These are phyloP conservation scores for Gadopsis bispinosus DNA, from an alignment of 2,797 vertebrate genomes.

Conservation along the genomic window DNA sequence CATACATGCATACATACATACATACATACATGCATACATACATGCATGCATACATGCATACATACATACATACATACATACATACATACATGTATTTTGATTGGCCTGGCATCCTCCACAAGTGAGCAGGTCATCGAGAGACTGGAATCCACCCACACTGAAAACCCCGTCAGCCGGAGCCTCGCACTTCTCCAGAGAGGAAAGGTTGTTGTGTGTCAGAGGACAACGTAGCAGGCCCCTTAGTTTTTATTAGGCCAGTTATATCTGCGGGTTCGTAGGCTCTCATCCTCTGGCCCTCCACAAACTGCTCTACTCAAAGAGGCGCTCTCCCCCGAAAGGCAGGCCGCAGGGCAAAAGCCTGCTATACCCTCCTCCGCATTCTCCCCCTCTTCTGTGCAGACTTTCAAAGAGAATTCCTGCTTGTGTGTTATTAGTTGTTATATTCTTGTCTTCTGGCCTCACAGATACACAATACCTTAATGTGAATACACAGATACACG, in stretches of 20 bases:
- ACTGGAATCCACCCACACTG: slow-evolving; percentile 71
- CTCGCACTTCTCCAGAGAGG: slow-evolving; percentile 53
- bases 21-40: too few relatives aligned
- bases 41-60: too few relatives aligned
- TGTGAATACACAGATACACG: slow-evolving; percentile 56
- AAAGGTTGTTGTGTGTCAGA: slow-evolving; percentile 68
- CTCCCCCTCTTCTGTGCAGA: slow-evolving; percentile 61
- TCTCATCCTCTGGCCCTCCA: slow-evolving; percentile 71
- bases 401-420: slow-evolving; percentile 81
- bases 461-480: slow-evolving; percentile 59
- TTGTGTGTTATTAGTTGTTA: slow-evolving; percentile 69
- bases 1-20: not conserved
- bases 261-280: slow-evolving; percentile 76
- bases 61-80: too few relatives aligned
- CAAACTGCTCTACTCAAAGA: slow-evolving; percentile 77
- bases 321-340: slow-evolving; percentile 63
- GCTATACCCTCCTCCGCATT: slow-evolving; percentile 66
- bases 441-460: slow-evolving; percentile 71
- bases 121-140: slow-evolving; percentile 68
- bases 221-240: slow-evolving; percentile 67
- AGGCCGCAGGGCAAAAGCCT: slow-evolving; percentile 64
- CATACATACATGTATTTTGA: slow-evolving; percentile 41
- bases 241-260: slow-evolving; percentile 72
- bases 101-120: slow-evolving; percentile 73
- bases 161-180: slow-evolving; percentile 49